Base-by-base conservation (phyloP, 2,113 vertebrate genomes). In the Anseranas semipalmata region DNA sequence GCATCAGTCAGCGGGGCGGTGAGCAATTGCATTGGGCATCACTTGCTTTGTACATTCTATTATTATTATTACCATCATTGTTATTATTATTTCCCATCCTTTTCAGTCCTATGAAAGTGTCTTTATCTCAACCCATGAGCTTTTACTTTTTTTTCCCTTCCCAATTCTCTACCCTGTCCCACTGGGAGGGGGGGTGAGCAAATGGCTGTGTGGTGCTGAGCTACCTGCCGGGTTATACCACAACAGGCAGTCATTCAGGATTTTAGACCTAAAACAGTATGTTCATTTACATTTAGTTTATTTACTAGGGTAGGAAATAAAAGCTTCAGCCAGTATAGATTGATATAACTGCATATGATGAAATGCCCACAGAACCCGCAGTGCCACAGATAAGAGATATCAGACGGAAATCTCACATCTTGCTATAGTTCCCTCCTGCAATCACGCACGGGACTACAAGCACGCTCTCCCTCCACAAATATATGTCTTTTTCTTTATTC, bases 271-370 rank as follows among this genome's bases (percentile, higher is more conserved):
- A 2, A 30, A 10, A 41, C 50, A 17, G 22, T 0, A 1, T 0
- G 3, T 13, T 33, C 9, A 30, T 12, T 5, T 12, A 4, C 39
- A 10, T 5, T 15, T 1, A 1, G 2, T 2, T 6, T 3, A 1
- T 10, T 12, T 32, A 1, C 1, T 8, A 43, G 43, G 43, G 7
- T 63, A 10, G 62, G 10, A 55, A 0, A 1, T 4, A 22, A 12
- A 13, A 15, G 28, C 25, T 11, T 15, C 14, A 0, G 43, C 22
- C 5, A 75, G 46, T 41, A 13, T 0, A 5, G 48, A 52, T 27
- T 5, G 21, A 2, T 4, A 3, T 0, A 27, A 28, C 75, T 8
- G 4, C 16, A 4, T 20, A 35, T 3, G 33, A 17, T 1, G 60
- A 30, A 33, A 45, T 8, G 37, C 85, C 82, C 84, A 1, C 53